Conservation (phyloP, 2,113 vertebrate genomes). For the Petroica traversi region DNA sequence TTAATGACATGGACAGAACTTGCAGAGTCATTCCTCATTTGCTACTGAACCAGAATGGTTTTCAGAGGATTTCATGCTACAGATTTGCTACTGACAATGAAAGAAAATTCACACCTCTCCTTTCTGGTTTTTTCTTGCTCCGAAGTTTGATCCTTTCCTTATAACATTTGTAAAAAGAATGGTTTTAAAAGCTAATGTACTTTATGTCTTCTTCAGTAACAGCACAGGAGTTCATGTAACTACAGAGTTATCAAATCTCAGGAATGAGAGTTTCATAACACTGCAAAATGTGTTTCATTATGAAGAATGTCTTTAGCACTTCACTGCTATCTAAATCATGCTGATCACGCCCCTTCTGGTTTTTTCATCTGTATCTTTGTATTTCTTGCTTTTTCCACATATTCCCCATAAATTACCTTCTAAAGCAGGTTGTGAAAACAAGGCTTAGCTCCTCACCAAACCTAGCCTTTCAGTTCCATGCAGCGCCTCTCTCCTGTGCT, state of each 20-base stretch:
- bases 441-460: neutral
- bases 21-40: neutral
- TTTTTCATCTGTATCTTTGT: neutral
- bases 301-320: neutral
- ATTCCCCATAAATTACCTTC: neutral
- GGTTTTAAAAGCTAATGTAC: constrained; percentile 51
- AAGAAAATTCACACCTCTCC: constrained; percentile 3
- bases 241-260: neutral
- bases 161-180: constrained; percentile 16
- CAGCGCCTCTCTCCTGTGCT: neutral
- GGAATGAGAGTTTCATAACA: neutral
- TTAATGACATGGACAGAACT: constrained; percentile 36
- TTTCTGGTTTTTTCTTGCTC: neutral
- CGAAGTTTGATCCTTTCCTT: neutral
- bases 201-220: neutral
- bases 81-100: constrained; percentile 34
- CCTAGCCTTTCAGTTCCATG: neutral
- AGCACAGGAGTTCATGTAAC: neutral
- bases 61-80: constrained; percentile 23
- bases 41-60: neutral
- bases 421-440: neutral
- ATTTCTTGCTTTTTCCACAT: neutral
- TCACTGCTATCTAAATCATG: constrained; percentile 7
- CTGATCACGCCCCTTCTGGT: neutral
- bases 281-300: neutral